phyloP scores from a whole-genome alignment of 2,113 vertebrate species.

The Rana temporaria region DNA sequence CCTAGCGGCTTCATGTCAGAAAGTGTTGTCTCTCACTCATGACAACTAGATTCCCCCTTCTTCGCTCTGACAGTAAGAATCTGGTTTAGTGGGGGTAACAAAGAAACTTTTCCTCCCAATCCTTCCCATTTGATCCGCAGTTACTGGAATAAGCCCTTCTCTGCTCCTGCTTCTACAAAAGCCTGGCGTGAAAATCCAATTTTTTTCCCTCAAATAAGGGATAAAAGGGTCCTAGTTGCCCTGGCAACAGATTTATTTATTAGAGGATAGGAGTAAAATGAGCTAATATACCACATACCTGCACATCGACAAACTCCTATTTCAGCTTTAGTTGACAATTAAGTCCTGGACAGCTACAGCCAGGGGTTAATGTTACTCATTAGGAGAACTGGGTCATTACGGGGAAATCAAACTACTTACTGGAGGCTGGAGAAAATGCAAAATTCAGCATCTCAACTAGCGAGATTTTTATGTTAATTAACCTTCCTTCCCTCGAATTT shows the following conservation, averaged over 20 bases:
- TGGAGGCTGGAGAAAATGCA: slow-evolving; percentile 88
- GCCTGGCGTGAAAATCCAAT: slow-evolving; percentile 79
- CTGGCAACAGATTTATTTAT: slow-evolving; percentile 91
- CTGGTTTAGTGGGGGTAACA: too few relatives aligned
- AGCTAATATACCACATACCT: slow-evolving; percentile 94
- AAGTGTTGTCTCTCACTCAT: too few relatives aligned
- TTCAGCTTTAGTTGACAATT: slow-evolving; percentile 98
- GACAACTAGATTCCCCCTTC: too few relatives aligned
- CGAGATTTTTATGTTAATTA: slow-evolving; percentile 99
- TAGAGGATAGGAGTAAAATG: slow-evolving; percentile 85
- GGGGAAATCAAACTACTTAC: slow-evolving; percentile 98
- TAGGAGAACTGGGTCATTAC: slow-evolving; percentile 99
- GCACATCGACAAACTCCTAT: slow-evolving; percentile 87
- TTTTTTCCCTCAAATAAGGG: slow-evolving; percentile 62
- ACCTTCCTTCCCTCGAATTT: slow-evolving; percentile 91
- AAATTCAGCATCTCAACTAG: slow-evolving; percentile 94
- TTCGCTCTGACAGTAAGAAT: too few relatives aligned
- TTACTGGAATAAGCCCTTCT: too few relatives aligned
- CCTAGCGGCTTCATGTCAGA: too few relatives aligned
- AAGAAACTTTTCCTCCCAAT: too few relatives aligned
- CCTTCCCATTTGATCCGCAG: too few relatives aligned
- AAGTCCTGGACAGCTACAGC: slow-evolving; percentile 99
- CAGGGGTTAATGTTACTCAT: slow-evolving; percentile 99
- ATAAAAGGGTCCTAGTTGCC: slow-evolving; percentile 78
- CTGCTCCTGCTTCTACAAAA: slow-evolving; percentile 63